Percentiles rank a stretch among this genome's conserved stretches.
Evolutionary conservation across 2,888 invertebrate species (phyloP).

Genomic region (Acanthococcus lagerstroemiae): DNA sequence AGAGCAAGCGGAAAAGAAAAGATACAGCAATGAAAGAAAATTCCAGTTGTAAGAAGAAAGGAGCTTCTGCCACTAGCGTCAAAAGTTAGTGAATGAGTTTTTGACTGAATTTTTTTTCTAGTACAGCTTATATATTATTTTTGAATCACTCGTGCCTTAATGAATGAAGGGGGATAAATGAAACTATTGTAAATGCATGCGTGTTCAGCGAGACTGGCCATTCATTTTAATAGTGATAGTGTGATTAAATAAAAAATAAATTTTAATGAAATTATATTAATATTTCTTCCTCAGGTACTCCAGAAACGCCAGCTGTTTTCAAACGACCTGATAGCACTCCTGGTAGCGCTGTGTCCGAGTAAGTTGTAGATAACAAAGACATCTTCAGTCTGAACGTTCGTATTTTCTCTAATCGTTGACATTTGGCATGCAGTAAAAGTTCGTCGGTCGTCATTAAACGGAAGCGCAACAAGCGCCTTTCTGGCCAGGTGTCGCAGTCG

Average conservation of each 20-base stretch:
- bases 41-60: neutral
- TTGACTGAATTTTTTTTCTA: neutral
- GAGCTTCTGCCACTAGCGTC: neutral
- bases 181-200: too few relatives aligned
- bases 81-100: neutral
- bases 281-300: neutral
- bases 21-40: neutral
- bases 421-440: neutral
- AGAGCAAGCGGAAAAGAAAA: slow-evolving; percentile 10
- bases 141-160: neutral
- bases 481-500: slow-evolving; percentile 33
- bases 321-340: slow-evolving; percentile 30
- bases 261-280: too few relatives aligned
- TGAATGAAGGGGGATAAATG: neutral
- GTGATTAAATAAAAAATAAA: too few relatives aligned
- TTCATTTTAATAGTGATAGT: too few relatives aligned
- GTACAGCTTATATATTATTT: neutral
- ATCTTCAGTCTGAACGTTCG: neutral
- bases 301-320: slow-evolving; percentile 12
- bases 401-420: neutral
- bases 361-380: neutral
- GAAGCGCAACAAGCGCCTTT: slow-evolving; percentile 38
- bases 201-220: too few relatives aligned
- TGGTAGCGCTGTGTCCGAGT: neutral
- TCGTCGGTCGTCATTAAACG: slow-evolving; percentile 31